Percentiles rank a stretch among this genome's conserved stretches.
Conservation (phyloP, 2,888 invertebrate genomes). For the Fragum sueziense region DNA sequence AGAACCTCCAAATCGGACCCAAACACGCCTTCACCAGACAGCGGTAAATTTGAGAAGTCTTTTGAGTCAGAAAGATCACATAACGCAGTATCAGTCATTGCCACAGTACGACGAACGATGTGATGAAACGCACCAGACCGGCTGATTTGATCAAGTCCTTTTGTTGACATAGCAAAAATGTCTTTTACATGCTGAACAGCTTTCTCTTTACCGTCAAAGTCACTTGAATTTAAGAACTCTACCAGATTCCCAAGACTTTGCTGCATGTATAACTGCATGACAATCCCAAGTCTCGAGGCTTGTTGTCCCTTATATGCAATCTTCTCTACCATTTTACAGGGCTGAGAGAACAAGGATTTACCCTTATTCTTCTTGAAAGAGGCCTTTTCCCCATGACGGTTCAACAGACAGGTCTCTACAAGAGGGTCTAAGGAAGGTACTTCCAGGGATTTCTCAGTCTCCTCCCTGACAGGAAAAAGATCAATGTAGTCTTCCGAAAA, state of each 20-base stretch:
- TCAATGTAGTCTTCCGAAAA: constrained; percentile 32
- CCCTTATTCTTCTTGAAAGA: constrained; percentile 29
- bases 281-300: constrained; percentile 40
- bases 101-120: constrained; percentile 11
- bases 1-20: constrained; percentile 17
- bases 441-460: constrained; percentile 20
- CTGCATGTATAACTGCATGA: no score
- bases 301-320: constrained; percentile 46
- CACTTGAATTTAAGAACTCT: constrained; percentile 6
- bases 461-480: constrained; percentile 24
- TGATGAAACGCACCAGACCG: constrained; percentile 25
- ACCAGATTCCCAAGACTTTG: constrained; percentile 40
- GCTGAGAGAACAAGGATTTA: constrained; percentile 33
- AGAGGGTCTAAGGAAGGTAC: constrained; percentile 36
- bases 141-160: constrained; percentile 29
- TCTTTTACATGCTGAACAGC: constrained; percentile 18
- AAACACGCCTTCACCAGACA: constrained; percentile 22
- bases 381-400: constrained; percentile 30
- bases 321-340: constrained; percentile 44
- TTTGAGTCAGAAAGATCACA: background rate
- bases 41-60: constrained; percentile 10
- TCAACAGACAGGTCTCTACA: constrained; percentile 31
- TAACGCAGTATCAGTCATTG: constrained; percentile 25
- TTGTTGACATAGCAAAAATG: constrained; percentile 34
- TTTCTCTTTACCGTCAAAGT: constrained; percentile 27